These are phyloP conservation scores for Schizotus pectinicornis DNA, from an alignment of 2,888 invertebrate genomes.

Conservation along the genomic window DNA sequence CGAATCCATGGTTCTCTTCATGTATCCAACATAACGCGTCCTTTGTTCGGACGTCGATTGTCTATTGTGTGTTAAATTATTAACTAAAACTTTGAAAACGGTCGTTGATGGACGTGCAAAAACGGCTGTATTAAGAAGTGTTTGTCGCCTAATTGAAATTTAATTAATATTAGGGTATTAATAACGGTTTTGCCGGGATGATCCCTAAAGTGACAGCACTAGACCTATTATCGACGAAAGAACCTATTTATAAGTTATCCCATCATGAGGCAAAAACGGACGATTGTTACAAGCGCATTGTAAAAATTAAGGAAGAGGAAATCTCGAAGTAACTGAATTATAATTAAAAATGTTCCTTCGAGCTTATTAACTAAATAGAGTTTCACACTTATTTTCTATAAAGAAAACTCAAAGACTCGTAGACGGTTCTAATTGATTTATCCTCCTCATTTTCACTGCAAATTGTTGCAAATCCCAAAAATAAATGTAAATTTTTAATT, in stretches of 20 bases:
- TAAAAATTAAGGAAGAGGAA: too few relatives aligned
- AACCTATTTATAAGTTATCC: not conserved
- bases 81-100: slow-evolving; percentile 28
- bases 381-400: not conserved
- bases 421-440: slow-evolving; percentile 12
- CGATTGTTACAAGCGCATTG: not conserved
- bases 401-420: slow-evolving; percentile 6
- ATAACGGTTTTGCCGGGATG: slow-evolving; percentile 2
- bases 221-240: not conserved
- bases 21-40: slow-evolving; percentile 32
- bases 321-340: too few relatives aligned
- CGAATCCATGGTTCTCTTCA: slow-evolving; percentile 23
- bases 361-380: not conserved
- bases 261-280: not conserved
- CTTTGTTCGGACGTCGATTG: slow-evolving; percentile 31
- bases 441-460: slow-evolving; percentile 23
- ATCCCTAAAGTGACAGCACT: not conserved
- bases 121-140: slow-evolving; percentile 27
- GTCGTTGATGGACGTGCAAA: slow-evolving; percentile 22
- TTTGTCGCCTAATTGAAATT: slow-evolving; percentile 31
- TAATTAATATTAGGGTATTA: slow-evolving; percentile 30
- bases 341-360: too few relatives aligned
- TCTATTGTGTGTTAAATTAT: slow-evolving; percentile 34
- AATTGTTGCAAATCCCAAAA: slow-evolving; percentile 35
- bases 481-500: slow-evolving; percentile 41